Base-by-base conservation (phyloP, 2,888 invertebrate species). In the Andrena haemorrhoa region DNA sequence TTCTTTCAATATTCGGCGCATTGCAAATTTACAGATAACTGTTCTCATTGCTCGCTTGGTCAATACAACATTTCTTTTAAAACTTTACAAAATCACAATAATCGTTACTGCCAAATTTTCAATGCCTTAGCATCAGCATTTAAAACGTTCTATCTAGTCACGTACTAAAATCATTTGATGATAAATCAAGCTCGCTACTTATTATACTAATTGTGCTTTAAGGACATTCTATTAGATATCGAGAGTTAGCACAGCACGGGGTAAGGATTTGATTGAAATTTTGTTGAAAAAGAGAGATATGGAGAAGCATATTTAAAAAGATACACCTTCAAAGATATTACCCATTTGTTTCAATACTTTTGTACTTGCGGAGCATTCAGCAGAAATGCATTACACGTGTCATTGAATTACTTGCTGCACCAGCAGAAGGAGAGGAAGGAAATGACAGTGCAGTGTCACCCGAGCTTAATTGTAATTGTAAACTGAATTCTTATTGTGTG, bases 161-260 rank as follows among this genome's bases (percentile, higher is more conserved):
- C n/a, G 47, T 79, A 49, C n/a, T 69, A 49, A 73, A 63, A 71
- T 70, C 70, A 71, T 71, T 76, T 47, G 47, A 73, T 10, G 12
- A 72, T 51, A 12, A 68, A 56, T 61, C 41, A 65, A 79, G 80
- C 79, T 79, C 65, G 64, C 65, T 65, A 63, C 58, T 79, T 81
- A 51, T 65, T 60, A 31, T 35, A 63, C 49, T 68, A 35, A 70
- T 75, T 73, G 64, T 80, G 74, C 76, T 49, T 80, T 7, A 58
- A 83, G 23, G n/a, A 64, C 53, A 65, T 69, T 63, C 8, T 76
- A 56, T 70, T 83, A 80, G 74, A 68, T 33, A 51, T 80, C 51
- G 83, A 80, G 87, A 87, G 87, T 78, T 87, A 87, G 81, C 87
- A 87, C 87, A 87, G 87, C 85, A 85, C 85, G 71, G 85, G 79